phyloP scores from a whole-genome alignment of 2,888 invertebrate genomes.

The Cerastis leucographa region DNA sequence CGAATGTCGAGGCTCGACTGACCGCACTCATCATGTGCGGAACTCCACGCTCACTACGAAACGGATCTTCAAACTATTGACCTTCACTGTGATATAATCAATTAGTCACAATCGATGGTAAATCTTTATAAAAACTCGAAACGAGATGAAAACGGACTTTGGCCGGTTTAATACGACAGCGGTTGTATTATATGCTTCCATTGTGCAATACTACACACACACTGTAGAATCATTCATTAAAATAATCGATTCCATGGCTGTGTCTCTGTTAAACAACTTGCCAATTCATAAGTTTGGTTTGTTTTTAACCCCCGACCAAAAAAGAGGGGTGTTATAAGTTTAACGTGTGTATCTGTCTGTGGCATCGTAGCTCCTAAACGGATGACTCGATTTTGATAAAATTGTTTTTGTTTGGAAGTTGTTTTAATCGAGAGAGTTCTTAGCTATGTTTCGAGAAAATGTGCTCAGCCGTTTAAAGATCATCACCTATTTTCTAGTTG shows the following conservation, averaged over 20 bases:
- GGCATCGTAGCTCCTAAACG: too few species aligned
- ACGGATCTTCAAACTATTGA: constrained; percentile 66
- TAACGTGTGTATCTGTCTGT: too few species aligned
- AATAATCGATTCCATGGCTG: constrained; percentile 11
- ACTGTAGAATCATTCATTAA: constrained; percentile 41
- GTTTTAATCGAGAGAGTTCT: too few species aligned
- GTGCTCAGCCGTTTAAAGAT: too few species aligned
- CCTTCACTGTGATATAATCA: constrained; percentile 62
- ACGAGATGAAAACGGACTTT: constrained; percentile 60
- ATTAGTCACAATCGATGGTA: constrained; percentile 53
- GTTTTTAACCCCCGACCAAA: too few species aligned
- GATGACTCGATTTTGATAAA: too few species aligned
- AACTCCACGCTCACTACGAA: constrained; percentile 52
- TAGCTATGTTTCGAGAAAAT: too few species aligned
- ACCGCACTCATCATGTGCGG: constrained; percentile 46
- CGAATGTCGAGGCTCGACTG: constrained; percentile 34
- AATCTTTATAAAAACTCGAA: constrained; percentile 63
- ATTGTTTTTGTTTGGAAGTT: too few species aligned
- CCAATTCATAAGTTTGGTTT: background rate
- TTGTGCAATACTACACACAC: constrained; percentile 57
- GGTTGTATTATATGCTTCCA: constrained; percentile 48
- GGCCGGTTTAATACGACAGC: constrained; percentile 45
- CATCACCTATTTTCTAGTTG: too few species aligned
- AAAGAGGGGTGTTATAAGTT: too few species aligned
- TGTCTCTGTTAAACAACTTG: constrained; percentile 2